Evolutionary conservation across 1,140 invertebrate genomes (phyloP), one percentile per base, ranked within the genome.

Genomic region (Calycopis cecrops): DNA sequence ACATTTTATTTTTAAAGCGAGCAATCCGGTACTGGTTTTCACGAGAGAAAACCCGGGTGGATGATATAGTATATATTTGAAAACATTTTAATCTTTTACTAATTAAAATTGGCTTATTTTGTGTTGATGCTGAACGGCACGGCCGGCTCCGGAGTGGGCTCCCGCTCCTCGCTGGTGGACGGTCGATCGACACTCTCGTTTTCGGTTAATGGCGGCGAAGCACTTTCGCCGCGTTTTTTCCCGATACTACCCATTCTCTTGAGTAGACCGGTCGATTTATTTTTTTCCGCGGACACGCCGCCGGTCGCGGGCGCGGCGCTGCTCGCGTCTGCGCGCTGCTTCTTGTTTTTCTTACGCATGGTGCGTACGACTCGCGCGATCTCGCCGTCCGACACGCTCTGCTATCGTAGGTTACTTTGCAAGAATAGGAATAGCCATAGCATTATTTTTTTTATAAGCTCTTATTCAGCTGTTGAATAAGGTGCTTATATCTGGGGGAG

Each of bases 321-420:
- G 28, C 67, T 64, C 52, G 73, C 65, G 62, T 77, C 76, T 49
- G 71, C 67, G 55, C 78, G 78, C 51, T 67, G 59, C 62, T 83
- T 86, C 66, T 84, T 86, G 59, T 75, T 79, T 59, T 79, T 79
- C 68, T 82, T 86, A 62, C 80, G 83, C 80, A 83, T 86, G 69
- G 71, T 84, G 79, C 79, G 79, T 73, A 77, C 80, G 79, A 73
- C 67, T 55, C 79, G 76, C 65, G 66, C 64, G 74, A 75, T 73
- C 61, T 81, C 80, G 55, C 75, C 65, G 71, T 84, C 83, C 74
- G 80, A 83, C 61, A 67, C 77, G n/a, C n/a, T n/a, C n/a, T n/a
- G n/a, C n/a, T n/a, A n/a, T n/a, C n/a, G n/a, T n/a, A n/a, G n/a
- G n/a, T n/a, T n/a, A n/a, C n/a, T n/a, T n/a, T n/a, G n/a, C n/a